phyloP scores from a whole-genome alignment of 64 coral and sea anemone genomes.

The Montipora efflorescens region DNA sequence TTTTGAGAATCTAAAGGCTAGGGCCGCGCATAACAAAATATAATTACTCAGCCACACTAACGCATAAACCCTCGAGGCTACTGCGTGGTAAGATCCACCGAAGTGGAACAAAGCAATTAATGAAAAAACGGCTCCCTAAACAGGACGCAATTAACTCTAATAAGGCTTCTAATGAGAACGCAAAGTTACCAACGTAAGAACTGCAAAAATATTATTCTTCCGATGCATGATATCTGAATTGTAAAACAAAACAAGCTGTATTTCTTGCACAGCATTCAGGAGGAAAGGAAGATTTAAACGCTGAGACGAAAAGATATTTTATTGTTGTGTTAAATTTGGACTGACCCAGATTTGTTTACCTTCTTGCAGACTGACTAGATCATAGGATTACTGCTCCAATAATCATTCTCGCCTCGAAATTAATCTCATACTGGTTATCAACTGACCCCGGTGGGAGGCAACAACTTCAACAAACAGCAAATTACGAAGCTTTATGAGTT shows the following conservation, averaged over 20 bases:
- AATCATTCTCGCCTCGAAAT: background rate
- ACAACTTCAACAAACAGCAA: background rate
- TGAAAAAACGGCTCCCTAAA: background rate
- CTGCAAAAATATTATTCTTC: background rate
- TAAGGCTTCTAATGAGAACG: background rate
- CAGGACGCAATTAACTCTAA: background rate
- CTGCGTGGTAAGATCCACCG: background rate
- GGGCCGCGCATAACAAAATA: background rate
- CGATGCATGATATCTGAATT: too few species aligned
- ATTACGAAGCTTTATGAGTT: too few species aligned
- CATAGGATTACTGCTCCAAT: background rate
- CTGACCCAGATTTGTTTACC: background rate
- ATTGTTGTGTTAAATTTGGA: background rate
- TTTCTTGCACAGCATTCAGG: too few species aligned
- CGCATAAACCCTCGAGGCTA: background rate
- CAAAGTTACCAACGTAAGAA: background rate
- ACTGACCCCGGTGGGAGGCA: background rate
- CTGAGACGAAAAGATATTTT: too few species aligned
- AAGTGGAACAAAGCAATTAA: conserved; percentile 16
- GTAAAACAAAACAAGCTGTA: too few species aligned
- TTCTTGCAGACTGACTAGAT: background rate
- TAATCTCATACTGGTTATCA: too few species aligned
- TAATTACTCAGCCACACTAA: conserved; percentile 2
- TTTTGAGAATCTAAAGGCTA: background rate
- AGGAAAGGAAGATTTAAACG: too few species aligned